Evolutionary conservation across 2,888 invertebrate genomes (phyloP), one percentile per base, ranked within the genome.

Genomic region (Nebria brevicollis): DNA sequence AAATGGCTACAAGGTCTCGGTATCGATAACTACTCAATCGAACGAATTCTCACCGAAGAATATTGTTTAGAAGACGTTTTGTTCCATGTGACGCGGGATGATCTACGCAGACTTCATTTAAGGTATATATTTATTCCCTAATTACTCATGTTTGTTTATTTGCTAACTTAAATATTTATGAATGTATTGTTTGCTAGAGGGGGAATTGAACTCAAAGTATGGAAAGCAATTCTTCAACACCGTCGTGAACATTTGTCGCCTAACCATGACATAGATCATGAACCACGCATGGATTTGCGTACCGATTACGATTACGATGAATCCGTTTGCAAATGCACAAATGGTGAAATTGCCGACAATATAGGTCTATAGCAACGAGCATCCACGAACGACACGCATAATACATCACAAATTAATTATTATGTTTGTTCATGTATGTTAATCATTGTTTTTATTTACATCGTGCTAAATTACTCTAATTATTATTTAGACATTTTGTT

Each of bases 61-160:
- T 98, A 95, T 88, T 93, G 94, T 0, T 91, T 96, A 83, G 92
- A 93, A 42, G 97, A 98, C 88, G 90, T 98, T 77, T 89, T 97
- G 83, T 92, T 93, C 83, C 93, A 95, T 85, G 93, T 96, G 85
- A 94, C 94, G 20, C 92, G 96, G 84, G 94, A 96, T 77, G 98
- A 98, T 89, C 89, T 98, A 77, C 91, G 94, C 78, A 92, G 93
- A 85, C 90, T 97, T 81, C 93, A 94, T 77, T 91, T 98, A 82
- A 94, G 93, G 96, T 96, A 88, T 87, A 66, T 66, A 8, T 25
- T 20, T 15, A 66, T 20, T 66, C n/a, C 15, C 66, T n/a, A 8
- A 66, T 66, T 66, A 66, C 68, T 41, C 20, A 42, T 72, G 66
- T 77, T 81, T 81, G 77, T 13, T 82, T 75, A 64, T 65, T 78